phyloP scores from a whole-genome alignment of 2,888 invertebrate species.

The Molorchus minor region DNA sequence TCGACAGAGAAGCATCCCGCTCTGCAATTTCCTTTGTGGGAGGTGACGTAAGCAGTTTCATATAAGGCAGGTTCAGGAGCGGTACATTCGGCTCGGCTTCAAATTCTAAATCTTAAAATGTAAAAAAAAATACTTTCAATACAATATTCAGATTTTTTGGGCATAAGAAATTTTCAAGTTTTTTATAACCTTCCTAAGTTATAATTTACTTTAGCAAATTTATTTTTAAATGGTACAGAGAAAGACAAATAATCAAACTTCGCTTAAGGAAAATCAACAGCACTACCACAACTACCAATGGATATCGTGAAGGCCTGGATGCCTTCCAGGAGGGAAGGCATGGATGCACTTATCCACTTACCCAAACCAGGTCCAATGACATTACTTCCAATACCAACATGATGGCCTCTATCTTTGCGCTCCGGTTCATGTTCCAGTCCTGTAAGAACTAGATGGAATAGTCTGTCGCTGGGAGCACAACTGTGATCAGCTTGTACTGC shows the following conservation, averaged over 20 bases:
- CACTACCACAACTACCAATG: too few species aligned
- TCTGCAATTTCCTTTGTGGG: constrained; percentile 95
- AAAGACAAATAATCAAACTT: too few species aligned
- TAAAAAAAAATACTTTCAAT: neutral
- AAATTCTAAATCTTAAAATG: constrained; percentile 83
- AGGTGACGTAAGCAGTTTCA: constrained; percentile 98
- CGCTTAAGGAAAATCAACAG: too few species aligned
- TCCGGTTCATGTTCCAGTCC: constrained; percentile 88
- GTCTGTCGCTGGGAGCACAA: constrained; percentile 94
- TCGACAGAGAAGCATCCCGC: constrained; percentile 96
- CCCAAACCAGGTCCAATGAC: constrained; percentile 73
- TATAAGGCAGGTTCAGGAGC: constrained; percentile 98
- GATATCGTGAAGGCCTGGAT: too few species aligned
- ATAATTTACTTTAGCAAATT: too few species aligned
- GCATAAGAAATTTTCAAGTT: too few species aligned
- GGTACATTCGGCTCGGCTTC: constrained; percentile 93
- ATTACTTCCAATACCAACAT: constrained; percentile 69
- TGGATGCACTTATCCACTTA: constrained; percentile 37
- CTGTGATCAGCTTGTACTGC: constrained; percentile 91
- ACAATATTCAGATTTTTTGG: too few species aligned
- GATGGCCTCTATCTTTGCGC: constrained; percentile 69
- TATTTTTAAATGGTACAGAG: too few species aligned
- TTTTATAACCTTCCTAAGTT: too few species aligned
- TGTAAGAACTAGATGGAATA: constrained; percentile 85
- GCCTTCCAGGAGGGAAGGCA: too few species aligned